These are phyloP conservation scores for Gallinago jamesoni DNA, from an alignment of 2,113 vertebrate genomes.

Conservation along the genomic window DNA sequence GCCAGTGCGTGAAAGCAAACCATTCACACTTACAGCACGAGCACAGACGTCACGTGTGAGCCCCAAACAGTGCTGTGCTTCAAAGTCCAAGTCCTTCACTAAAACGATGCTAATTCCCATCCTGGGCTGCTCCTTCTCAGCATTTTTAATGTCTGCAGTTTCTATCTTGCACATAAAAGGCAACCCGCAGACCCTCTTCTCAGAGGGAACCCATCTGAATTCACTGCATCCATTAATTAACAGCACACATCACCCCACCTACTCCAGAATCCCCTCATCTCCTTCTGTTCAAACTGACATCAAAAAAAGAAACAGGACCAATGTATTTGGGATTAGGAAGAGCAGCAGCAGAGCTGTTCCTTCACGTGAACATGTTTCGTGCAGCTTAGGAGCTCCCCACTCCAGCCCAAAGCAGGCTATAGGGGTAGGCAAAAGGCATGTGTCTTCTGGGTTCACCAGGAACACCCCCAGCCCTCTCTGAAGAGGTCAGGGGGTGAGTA, in stretches of 20 bases:
- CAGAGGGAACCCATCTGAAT: background rate
- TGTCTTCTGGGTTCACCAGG: background rate
- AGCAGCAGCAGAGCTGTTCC: background rate
- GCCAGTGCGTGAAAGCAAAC: background rate
- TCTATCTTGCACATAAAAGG: background rate
- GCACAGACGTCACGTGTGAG: background rate
- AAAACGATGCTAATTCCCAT: background rate
- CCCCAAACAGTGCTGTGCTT: background rate
- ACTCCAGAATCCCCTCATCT: background rate
- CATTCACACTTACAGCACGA: background rate
- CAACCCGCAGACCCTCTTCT: background rate
- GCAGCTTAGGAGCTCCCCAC: background rate
- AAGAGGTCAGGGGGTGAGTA: background rate
- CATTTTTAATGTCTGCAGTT: background rate
- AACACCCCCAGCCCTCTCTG: background rate
- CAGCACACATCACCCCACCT: background rate
- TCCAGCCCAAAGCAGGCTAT: background rate
- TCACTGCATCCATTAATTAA: background rate
- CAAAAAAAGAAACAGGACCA: background rate
- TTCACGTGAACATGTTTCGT: background rate
- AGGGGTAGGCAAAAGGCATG: accelerated
- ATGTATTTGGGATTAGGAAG: background rate
- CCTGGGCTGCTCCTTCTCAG: background rate
- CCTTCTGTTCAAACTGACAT: background rate
- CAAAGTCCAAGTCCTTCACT: background rate